phyloP scores from a whole-genome alignment of 2,113 vertebrate genomes.

The Megaceryle maxima region DNA sequence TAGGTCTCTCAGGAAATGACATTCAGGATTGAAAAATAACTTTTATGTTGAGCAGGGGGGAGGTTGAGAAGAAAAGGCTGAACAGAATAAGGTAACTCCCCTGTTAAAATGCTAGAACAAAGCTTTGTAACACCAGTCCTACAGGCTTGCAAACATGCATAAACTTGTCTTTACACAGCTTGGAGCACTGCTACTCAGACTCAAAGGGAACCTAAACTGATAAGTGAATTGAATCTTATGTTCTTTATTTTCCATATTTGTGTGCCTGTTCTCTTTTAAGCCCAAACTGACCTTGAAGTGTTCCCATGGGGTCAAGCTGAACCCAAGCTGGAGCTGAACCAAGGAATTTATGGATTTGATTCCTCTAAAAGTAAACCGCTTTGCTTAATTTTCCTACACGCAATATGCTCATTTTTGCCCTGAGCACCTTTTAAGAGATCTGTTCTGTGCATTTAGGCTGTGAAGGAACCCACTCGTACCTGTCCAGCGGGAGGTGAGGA shows the following conservation, averaged over 20 bases:
- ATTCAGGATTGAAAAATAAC: slow-evolving; percentile 30
- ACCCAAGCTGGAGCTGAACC: not conserved
- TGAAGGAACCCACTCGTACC: not conserved
- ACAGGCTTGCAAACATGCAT: not conserved
- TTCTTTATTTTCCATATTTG: not conserved
- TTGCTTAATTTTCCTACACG: not conserved
- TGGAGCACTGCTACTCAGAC: not conserved
- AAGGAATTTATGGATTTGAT: not conserved
- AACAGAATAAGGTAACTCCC: slow-evolving; percentile 14
- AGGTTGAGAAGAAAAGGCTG: slow-evolving; percentile 6
- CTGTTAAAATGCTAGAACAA: slow-evolving; percentile 36
- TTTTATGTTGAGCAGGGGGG: not conserved
- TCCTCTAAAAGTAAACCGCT: not conserved
- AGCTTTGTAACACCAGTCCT: not conserved
- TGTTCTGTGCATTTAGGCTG: not conserved
- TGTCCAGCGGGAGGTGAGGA: not conserved
- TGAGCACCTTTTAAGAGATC: not conserved
- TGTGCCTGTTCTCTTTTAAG: not conserved
- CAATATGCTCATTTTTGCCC: not conserved
- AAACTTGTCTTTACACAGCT: not conserved
- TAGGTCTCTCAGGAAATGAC: slow-evolving; percentile 39
- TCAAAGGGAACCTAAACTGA: slow-evolving; percentile 20
- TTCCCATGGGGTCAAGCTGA: not conserved
- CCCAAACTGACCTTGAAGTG: not conserved
- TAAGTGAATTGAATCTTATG: not conserved